These are phyloP conservation scores for Bembecia ichneumoniformis DNA, from an alignment of 2,888 invertebrate genomes.

Conservation along the genomic window DNA sequence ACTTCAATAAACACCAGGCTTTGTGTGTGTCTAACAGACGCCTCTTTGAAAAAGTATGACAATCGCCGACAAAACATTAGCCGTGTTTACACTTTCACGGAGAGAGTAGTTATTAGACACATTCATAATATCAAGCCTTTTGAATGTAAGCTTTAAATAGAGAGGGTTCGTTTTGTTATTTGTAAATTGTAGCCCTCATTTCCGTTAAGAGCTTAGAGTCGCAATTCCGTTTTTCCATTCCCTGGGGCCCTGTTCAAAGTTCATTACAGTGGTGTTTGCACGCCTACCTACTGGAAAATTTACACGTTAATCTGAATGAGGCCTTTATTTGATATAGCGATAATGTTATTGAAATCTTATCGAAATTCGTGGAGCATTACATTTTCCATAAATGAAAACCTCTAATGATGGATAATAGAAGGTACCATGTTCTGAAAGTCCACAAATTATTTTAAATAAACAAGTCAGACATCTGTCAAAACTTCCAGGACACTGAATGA, in stretches of 20 bases:
- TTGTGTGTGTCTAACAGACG: not conserved
- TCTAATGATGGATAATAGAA: no score
- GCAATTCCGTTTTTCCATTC: constrained; percentile 21
- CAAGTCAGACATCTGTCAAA: no score
- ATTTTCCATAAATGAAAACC: no score
- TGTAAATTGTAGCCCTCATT: constrained; percentile 10
- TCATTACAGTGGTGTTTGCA: constrained; percentile 19
- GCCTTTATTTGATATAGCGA: constrained; percentile 10
- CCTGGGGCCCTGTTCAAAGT: constrained; percentile 19
- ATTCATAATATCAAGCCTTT: not conserved
- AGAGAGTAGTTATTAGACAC: not conserved
- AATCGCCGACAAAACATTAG: not conserved
- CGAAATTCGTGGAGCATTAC: no score
- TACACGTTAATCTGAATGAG: constrained; percentile 11
- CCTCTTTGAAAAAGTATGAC: not conserved
- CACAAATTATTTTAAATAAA: no score
- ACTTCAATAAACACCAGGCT: not conserved
- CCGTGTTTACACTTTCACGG: not conserved
- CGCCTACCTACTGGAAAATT: constrained; percentile 15
- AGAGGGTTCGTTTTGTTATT: constrained; percentile 5
- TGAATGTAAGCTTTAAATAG: not conserved
- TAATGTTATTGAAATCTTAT: not conserved
- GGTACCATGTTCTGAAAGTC: no score
- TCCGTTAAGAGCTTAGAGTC: constrained; percentile 10
- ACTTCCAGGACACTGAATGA: no score